Conservation (phyloP, 2,113 vertebrate genomes). For the Hippocampus barbouri region DNA sequence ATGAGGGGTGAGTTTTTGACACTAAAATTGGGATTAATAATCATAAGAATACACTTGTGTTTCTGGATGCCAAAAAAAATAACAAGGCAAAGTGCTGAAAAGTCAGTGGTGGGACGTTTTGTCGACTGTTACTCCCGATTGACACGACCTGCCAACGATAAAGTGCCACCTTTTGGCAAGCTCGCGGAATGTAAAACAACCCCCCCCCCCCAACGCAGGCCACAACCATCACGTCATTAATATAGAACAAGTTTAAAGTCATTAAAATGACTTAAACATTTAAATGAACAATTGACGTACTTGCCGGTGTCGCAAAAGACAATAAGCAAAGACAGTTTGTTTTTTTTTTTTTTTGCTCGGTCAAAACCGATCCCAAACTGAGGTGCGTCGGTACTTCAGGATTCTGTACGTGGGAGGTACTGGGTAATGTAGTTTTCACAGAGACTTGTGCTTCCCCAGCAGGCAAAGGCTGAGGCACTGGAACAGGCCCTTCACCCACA, state of each 20-base stretch:
- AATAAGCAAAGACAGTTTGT: conserved; percentile 9
- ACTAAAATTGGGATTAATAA: conserved; percentile 31
- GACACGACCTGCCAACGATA: background rate
- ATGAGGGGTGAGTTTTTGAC: conserved; percentile 12
- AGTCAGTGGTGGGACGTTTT: background rate
- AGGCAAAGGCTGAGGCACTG: conserved; percentile 74
- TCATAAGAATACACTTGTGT: background rate
- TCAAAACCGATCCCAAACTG: background rate
- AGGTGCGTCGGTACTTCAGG: background rate
- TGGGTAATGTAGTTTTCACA: conserved; percentile 66
- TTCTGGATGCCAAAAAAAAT: background rate
- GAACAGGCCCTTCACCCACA: conserved; percentile 71
- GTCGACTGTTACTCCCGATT: background rate
- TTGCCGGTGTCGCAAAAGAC: conserved; percentile 33
- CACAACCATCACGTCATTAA: background rate
- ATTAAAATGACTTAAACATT: conserved; percentile 34
- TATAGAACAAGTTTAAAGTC: conserved; percentile 12
- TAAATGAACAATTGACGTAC: conserved; percentile 2
- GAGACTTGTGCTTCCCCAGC: conserved; percentile 79
- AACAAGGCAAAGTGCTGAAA: background rate
- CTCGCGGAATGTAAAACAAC: conserved; percentile 6
- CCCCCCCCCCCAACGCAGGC: background rate
- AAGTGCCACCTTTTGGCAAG: background rate
- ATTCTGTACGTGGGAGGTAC: conserved; percentile 11
- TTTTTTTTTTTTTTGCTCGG: conserved; percentile 8